These are phyloP conservation scores for Sarcophaga variegata DNA, from an alignment of 2,888 invertebrate species.

Conservation along the genomic window DNA sequence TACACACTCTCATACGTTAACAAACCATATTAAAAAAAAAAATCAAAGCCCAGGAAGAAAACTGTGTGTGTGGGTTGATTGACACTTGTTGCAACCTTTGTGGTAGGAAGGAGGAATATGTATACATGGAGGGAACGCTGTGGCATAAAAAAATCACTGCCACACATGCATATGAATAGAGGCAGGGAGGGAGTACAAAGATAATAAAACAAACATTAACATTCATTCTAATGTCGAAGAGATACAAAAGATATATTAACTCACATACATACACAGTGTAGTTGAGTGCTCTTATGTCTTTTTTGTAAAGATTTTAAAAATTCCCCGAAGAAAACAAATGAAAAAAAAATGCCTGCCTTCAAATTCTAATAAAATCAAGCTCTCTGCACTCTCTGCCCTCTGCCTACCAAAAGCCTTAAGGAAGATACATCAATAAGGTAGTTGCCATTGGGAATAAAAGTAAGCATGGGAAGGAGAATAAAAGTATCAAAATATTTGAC, in stretches of 20 bases:
- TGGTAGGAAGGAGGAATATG: neutral
- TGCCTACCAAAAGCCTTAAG: neutral
- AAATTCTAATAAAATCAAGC: neutral
- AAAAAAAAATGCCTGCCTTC: neutral
- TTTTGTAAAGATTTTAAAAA: neutral
- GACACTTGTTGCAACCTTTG: constrained; percentile 32
- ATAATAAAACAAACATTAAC: too few relatives aligned
- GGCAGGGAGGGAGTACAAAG: too few relatives aligned
- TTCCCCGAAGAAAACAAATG: neutral
- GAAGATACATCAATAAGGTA: neutral
- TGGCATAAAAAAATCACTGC: neutral
- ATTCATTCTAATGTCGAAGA: too few relatives aligned
- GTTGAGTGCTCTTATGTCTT: too few relatives aligned
- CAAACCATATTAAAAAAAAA: neutral
- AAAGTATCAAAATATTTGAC: neutral
- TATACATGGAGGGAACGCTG: neutral
- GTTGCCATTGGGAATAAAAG: neutral
- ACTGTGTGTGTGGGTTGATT: neutral
- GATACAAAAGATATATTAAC: neutral
- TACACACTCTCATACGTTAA: too few relatives aligned
- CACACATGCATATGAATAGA: neutral
- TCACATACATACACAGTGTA: neutral
- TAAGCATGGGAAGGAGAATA: neutral
- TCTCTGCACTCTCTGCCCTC: neutral
- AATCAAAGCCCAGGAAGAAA: neutral